These are phyloP conservation scores for Portevinia maculata DNA, from an alignment of 2,888 invertebrate species.

Conservation along the genomic window DNA sequence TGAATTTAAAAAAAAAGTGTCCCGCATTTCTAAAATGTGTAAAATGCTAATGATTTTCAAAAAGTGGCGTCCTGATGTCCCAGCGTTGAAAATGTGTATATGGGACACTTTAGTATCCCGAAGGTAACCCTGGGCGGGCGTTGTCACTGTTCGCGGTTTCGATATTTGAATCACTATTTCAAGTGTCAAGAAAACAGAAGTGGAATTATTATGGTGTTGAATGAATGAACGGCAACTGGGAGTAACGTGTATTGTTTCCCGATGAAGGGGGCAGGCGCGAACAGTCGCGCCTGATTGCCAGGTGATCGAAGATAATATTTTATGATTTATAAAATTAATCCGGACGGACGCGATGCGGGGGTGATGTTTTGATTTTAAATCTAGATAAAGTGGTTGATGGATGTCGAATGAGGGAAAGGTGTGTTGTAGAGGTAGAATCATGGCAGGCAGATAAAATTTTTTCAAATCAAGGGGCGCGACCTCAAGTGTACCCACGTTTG, in stretches of 20 bases:
- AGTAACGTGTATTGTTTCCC: conserved; percentile 50
- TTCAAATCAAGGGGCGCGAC: too few species aligned
- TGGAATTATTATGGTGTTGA: conserved; percentile 71
- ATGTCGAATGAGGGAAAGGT: too few species aligned
- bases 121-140: not conserved
- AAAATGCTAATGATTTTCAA: too few species aligned
- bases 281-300: conserved; percentile 34
- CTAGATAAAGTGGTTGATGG: not conserved
- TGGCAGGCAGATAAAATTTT: too few species aligned
- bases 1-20: too few species aligned
- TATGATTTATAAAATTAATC: conserved; percentile 43
- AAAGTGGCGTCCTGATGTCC: too few species aligned
- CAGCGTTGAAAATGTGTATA: too few species aligned
- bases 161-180: conserved; percentile 65
- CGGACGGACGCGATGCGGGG: not conserved
- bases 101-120: too few species aligned
- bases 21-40: too few species aligned
- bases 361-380: not conserved
- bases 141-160: conserved; percentile 18
- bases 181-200: conserved; percentile 67
- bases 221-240: conserved; percentile 56
- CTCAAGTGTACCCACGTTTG: too few species aligned
- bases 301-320: conserved; percentile 51
- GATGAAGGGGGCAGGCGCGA: conserved; percentile 1
- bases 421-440: too few species aligned